phyloP scores from a whole-genome alignment of 2,113 vertebrate genomes.

The Euleptes europaea region DNA sequence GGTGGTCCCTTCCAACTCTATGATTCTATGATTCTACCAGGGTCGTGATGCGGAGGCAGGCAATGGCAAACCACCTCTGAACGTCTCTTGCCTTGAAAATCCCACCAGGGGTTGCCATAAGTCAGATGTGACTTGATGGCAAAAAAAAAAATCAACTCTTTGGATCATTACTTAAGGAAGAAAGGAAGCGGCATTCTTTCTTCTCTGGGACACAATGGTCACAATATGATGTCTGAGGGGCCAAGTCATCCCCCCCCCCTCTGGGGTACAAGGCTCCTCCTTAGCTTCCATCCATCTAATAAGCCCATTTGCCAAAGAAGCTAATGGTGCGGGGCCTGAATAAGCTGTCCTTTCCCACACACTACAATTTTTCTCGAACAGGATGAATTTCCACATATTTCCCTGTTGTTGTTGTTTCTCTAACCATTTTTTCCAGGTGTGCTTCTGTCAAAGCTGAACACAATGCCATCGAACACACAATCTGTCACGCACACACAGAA shows the following conservation, averaged over 20 bases:
- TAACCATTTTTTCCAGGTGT: background rate
- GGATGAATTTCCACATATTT: background rate
- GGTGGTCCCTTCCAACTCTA: no score
- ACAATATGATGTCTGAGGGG: no score
- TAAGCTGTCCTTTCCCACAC: background rate
- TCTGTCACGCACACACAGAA: background rate
- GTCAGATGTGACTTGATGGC: no score
- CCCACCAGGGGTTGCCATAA: no score
- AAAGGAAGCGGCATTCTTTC: background rate
- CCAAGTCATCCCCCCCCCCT: background rate
- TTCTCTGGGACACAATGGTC: background rate
- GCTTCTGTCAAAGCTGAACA: no score
- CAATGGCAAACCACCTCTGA: no score
- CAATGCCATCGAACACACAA: background rate
- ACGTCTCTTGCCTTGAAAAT: no score
- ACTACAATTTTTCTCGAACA: background rate
- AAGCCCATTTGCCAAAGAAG: background rate
- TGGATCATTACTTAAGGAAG: background rate
- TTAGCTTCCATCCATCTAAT: background rate
- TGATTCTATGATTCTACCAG: no score
- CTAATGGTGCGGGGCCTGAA: background rate
- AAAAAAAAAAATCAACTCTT: background rate
- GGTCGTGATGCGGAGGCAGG: no score
- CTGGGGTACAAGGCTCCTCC: background rate
- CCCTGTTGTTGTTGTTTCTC: background rate